phyloP scores from a whole-genome alignment of 1,140 invertebrate genomes.

The Drosophila teissieri region DNA sequence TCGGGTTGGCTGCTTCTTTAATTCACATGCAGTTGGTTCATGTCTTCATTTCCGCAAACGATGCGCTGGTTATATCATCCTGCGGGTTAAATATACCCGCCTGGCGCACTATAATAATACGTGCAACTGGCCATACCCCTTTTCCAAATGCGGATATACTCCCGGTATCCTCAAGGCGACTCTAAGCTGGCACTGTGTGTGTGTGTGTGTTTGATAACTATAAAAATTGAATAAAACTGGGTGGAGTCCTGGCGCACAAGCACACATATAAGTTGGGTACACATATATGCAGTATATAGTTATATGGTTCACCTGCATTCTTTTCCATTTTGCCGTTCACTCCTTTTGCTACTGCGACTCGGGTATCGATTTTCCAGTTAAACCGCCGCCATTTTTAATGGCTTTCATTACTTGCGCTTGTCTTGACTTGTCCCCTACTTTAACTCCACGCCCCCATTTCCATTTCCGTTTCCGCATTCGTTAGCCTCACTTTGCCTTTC shows the following conservation, averaged over 20 bases:
- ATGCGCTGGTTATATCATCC: constrained; percentile 39
- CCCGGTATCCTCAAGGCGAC: constrained; percentile 23
- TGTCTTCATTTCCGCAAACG: constrained; percentile 36
- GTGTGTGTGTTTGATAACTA: constrained; percentile 43
- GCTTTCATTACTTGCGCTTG: constrained; percentile 72
- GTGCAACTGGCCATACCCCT: constrained; percentile 32
- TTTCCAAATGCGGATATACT: constrained; percentile 18
- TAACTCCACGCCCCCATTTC: constrained; percentile 10
- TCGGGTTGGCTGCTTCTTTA: constrained; percentile 6
- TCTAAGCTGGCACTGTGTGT: not conserved
- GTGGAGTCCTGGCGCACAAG: constrained; percentile 42
- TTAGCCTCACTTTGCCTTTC: constrained; percentile 15
- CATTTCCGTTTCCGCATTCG: constrained; percentile 32
- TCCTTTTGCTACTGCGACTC: constrained; percentile 45
- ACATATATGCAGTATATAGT: not conserved
- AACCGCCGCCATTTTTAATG: constrained; percentile 78
- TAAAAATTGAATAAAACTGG: constrained; percentile 57
- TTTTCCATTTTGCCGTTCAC: constrained; percentile 67
- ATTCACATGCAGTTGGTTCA: constrained; percentile 18
- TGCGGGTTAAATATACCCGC: constrained; percentile 20
- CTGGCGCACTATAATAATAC: constrained; percentile 30
- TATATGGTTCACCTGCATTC: constrained; percentile 55
- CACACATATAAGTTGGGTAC: not conserved
- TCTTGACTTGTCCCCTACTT: constrained; percentile 32
- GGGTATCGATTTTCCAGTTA: constrained; percentile 70